Conservation (phyloP, 2,113 vertebrate genomes). For the Platanista minor region DNA sequence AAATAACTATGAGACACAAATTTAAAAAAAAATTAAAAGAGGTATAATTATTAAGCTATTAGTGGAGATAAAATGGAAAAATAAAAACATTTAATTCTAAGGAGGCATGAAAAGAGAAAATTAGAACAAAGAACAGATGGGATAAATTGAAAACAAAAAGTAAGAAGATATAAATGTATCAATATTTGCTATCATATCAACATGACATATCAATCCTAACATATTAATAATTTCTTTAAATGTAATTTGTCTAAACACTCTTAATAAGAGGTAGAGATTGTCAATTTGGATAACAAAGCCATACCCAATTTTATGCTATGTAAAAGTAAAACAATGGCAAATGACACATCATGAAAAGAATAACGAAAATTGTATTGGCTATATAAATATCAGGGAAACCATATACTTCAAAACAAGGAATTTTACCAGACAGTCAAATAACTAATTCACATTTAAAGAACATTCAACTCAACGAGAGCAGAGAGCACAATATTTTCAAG, state of each 20-base stretch:
- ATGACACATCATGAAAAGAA: background rate
- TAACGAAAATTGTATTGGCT: background rate
- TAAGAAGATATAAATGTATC: background rate
- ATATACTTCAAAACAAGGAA: background rate
- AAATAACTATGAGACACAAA: background rate
- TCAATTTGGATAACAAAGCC: background rate
- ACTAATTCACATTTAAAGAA: background rate
- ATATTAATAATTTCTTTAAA: background rate
- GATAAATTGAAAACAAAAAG: background rate
- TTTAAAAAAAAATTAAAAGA: background rate
- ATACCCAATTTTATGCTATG: background rate
- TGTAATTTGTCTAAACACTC: background rate
- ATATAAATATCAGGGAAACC: background rate
- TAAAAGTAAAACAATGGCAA: background rate
- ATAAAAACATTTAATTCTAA: background rate
- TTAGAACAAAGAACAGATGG: background rate
- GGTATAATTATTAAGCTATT: background rate
- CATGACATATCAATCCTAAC: background rate
- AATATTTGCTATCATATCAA: background rate
- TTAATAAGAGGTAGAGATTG: background rate
- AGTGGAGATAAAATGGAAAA: background rate
- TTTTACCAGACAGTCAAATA: background rate
- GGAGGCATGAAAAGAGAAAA: background rate
- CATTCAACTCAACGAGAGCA: background rate
- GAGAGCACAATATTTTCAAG: background rate